phyloP scores from a whole-genome alignment of 2,113 vertebrate genomes.

The Hyaena hyaena region DNA sequence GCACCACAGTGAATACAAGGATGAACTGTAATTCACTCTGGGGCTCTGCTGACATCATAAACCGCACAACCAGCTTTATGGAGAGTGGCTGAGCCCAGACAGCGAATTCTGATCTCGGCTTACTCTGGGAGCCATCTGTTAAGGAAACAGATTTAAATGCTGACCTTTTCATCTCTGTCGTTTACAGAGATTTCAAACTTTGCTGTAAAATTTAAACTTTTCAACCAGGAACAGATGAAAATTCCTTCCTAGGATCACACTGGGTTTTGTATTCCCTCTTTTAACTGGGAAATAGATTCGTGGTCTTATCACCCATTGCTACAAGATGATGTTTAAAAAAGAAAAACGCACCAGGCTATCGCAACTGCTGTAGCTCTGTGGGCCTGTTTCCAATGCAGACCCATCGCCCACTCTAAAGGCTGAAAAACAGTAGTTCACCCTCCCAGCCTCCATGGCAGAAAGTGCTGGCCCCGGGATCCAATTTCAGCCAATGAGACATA shows the following conservation, averaged over 20 bases:
- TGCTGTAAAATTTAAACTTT: conserved; percentile 75
- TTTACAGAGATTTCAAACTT: conserved; percentile 73
- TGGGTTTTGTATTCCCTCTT: not conserved
- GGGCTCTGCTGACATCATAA: conserved; percentile 71
- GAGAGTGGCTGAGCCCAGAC: conserved; percentile 72
- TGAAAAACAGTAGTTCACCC: not conserved
- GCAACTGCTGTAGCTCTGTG: fast-evolving
- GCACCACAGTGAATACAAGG: conserved; percentile 51
- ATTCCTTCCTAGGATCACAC: conserved; percentile 30
- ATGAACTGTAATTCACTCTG: conserved; percentile 59
- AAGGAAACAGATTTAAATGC: conserved; percentile 75
- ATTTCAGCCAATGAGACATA: not conserved
- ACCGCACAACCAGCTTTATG: conserved; percentile 66
- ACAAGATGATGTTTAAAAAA: not conserved
- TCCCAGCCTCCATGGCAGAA: not conserved
- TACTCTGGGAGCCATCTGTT: conserved; percentile 82
- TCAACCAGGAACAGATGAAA: conserved; percentile 61
- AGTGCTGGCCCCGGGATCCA: not conserved
- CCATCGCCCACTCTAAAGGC: not conserved
- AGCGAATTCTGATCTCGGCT: conserved; percentile 69
- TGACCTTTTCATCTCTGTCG: conserved; percentile 76
- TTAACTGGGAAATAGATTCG: not conserved
- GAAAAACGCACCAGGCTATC: fast-evolving
- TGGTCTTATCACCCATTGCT: not conserved
- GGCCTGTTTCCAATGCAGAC: fast-evolving